Percentiles rank a stretch among this genome's conserved stretches.
Conservation (phyloP, 1,140 invertebrate species). For the Pseudomyrmex cubaensis region DNA sequence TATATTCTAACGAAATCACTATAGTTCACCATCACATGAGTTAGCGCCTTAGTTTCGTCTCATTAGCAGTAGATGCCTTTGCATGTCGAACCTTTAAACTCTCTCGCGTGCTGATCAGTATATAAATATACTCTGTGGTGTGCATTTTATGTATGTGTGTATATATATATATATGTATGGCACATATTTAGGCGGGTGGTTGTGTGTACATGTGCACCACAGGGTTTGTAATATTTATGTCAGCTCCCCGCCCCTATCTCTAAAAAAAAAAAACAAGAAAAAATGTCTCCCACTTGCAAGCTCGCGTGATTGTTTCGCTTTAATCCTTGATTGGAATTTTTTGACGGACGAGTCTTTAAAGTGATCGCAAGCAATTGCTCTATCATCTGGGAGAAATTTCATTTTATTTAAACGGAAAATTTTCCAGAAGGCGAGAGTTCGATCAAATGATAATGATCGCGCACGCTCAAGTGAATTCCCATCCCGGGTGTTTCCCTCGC, state of each 20-base stretch:
- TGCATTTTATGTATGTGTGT: not conserved
- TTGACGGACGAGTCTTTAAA: not conserved
- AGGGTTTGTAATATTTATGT: conserved; percentile 48
- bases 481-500: conserved; percentile 44
- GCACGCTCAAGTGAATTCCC: conserved; percentile 2
- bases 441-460: conserved; percentile 37
- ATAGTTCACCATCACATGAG: conserved; percentile 36
- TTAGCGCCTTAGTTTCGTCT: conserved; percentile 72
- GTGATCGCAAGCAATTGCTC: not conserved
- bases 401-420: too few relatives aligned
- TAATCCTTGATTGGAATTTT: conserved; percentile 13
- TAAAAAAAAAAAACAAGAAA: not conserved
- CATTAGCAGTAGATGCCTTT: conserved; percentile 79
- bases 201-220: not conserved
- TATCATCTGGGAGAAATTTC: not conserved
- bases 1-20: conserved; percentile 17
- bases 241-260: not conserved
- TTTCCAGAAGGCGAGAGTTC: too few relatives aligned
- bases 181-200: too few relatives aligned
- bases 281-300: conserved; percentile 15
- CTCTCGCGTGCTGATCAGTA: conserved; percentile 26
- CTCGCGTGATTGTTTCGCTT: conserved; percentile 47
- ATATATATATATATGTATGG: conserved; percentile 29
- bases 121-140: not conserved
- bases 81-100: conserved; percentile 76